These are phyloP conservation scores for Limenitis camilla DNA, from an alignment of 2,888 invertebrate genomes.

Conservation along the genomic window DNA sequence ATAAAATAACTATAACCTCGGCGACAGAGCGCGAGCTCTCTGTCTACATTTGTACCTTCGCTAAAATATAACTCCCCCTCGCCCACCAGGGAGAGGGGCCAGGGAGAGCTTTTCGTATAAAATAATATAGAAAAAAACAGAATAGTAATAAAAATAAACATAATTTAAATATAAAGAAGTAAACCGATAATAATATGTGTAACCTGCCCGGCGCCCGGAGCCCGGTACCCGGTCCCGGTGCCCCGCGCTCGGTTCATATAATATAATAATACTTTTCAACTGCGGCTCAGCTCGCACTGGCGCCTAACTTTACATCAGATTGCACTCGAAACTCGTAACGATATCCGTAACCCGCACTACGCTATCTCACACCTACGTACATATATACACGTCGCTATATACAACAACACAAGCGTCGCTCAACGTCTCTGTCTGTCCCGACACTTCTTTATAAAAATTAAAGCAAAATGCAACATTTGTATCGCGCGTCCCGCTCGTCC, in stretches of 20 bases:
- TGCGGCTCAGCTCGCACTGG: conserved; percentile 59
- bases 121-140: conserved; percentile 61
- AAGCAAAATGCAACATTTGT: conserved; percentile 72
- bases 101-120: conserved; percentile 25
- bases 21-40: conserved; percentile 63
- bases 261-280: conserved; percentile 75
- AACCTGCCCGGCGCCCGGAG: conserved; percentile 45
- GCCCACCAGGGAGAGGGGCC: background rate
- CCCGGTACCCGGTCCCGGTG: too few relatives aligned
- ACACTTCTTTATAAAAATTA: conserved; percentile 60
- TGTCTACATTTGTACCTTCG: conserved; percentile 66
- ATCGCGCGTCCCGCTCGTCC: conserved; percentile 54
- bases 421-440: conserved; percentile 30
- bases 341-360: conserved; percentile 41
- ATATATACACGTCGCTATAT: conserved; percentile 53
- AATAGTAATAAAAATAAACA: conserved; percentile 67
- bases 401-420: too few relatives aligned
- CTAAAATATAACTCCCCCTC: conserved; percentile 35
- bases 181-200: conserved; percentile 72
- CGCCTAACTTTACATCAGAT: conserved; percentile 69
- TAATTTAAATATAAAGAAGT: conserved; percentile 67
- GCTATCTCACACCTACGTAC: conserved; percentile 39
- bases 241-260: conserved; percentile 52
- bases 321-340: conserved; percentile 70
- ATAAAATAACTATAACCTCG: conserved; percentile 70